phyloP scores from a whole-genome alignment of 2,797 vertebrate genomes.

The Hippopotamyrus pictus region DNA sequence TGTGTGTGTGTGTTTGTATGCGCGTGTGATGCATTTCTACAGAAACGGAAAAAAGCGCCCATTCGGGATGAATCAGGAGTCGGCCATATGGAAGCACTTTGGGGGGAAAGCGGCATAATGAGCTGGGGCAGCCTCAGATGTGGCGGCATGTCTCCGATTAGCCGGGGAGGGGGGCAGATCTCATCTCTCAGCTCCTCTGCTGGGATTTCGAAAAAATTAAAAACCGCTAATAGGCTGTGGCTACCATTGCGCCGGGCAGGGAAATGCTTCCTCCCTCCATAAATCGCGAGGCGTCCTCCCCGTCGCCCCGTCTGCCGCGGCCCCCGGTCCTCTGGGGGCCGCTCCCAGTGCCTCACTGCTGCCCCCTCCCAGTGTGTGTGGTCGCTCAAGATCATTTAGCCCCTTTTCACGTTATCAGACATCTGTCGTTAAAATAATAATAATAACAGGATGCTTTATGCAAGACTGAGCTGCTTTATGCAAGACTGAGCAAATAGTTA shows the following conservation, averaged over 20 bases:
- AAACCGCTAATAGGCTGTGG: conserved; percentile 61
- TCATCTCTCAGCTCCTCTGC: conserved; percentile 61
- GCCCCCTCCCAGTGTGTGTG: conserved; percentile 44
- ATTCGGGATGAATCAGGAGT: conserved; percentile 69
- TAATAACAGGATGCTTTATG: conserved; percentile 22
- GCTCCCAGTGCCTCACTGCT: conserved; percentile 28
- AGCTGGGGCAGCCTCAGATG: conserved; percentile 72
- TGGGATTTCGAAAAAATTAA: conserved; percentile 57
- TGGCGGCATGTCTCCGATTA: conserved; percentile 58
- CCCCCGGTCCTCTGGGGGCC: conserved; percentile 17
- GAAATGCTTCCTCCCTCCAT: conserved; percentile 32
- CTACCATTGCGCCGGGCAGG: conserved; percentile 53
- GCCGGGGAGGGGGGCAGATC: conserved; percentile 39
- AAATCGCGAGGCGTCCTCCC: conserved; percentile 39
- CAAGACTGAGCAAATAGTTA: not conserved
- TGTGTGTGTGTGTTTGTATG: conserved; percentile 42
- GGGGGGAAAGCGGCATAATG: conserved; percentile 74
- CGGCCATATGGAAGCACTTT: conserved; percentile 87
- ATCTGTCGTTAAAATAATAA: conserved; percentile 31
- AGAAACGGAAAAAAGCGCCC: conserved; percentile 40
- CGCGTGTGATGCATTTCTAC: conserved; percentile 49
- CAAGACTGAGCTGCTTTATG: not conserved
- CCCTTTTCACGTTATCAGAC: conserved; percentile 33
- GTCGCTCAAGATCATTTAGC: conserved; percentile 45
- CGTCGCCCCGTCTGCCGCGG: conserved; percentile 38